Base-by-base conservation (phyloP, 2,797 vertebrate genomes). In the Acridotheres tristis region DNA sequence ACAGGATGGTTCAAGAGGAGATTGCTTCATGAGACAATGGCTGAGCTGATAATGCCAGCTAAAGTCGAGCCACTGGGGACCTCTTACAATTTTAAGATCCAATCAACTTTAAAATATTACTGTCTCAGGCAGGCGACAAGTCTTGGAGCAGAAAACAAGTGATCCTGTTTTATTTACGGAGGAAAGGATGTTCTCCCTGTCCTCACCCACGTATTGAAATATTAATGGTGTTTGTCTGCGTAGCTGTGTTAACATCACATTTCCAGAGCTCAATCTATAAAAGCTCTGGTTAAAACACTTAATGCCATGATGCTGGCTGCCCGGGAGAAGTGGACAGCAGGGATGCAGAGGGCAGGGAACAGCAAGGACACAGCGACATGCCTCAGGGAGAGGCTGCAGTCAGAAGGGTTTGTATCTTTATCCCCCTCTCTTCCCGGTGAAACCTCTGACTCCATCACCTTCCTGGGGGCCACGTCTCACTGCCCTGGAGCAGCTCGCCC, bases 41-140 rank as follows among this genome's bases (percentile, higher is more conserved):
- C 94, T 96, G 95, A 96, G 94, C 96, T 94, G 95, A 92, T 96
- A 96, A 96, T 89, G 96, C 94, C 96, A 89, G 94, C 94, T 88
- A 81, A 95, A 97, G 97, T 96, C 93, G 0, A 51, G 94, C 92
- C 95, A 93, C 96, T 13, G 7, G 90, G 80, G 97, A 97, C 96
- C 96, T 96, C 92, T 97, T 89, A 96, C 92, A 80, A 90, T 91
- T 91, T 96, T 96, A 97, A 97, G 97, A 97, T 97, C 96, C 96
- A 96, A 97, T 98, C 97, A 96, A 95, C 89, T 97, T 97, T 95
- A 96, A 97, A 97, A 97, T 97, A 97, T 95, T 86, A 95, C 95
- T 32, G n/a, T 96, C 90, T 94, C 85, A 92, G 95, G 85, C 92
- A 62, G 67, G 87, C 77, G 53, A 92, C 45, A 72, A 97, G 90